phyloP scores from a whole-genome alignment of 1,140 invertebrate species.

The Drosophila bocqueti region DNA sequence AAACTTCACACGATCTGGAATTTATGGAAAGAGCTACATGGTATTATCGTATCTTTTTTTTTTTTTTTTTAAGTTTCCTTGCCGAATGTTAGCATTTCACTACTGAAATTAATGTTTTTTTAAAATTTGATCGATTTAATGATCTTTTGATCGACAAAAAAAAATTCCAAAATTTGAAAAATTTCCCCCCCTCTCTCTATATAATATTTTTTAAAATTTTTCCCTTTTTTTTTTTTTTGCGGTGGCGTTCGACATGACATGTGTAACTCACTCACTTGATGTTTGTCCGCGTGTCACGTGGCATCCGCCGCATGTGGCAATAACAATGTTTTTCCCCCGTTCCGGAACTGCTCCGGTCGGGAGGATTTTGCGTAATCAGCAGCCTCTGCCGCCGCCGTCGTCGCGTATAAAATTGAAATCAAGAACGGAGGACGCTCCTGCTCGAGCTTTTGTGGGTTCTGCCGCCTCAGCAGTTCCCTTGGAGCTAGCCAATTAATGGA shows the following conservation, averaged over 20 bases:
- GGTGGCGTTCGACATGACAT: constrained; percentile 43
- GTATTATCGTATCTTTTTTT: constrained; percentile 49
- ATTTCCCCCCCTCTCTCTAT: no score
- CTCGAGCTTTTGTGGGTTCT: constrained; percentile 36
- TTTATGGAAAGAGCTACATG: no score
- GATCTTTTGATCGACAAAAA: no score
- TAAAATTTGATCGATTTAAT: no score
- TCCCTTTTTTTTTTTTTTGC: no score
- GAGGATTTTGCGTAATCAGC: constrained; percentile 74
- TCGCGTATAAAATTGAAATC: constrained; percentile 57
- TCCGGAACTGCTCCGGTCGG: constrained; percentile 2
- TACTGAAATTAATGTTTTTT: no score
- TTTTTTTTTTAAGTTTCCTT: no score
- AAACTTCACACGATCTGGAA: no score
- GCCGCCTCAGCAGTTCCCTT: constrained; percentile 64
- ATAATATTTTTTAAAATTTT: no score
- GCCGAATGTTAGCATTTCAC: constrained; percentile 63
- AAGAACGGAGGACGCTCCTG: constrained; percentile 21
- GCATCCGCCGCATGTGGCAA: constrained; percentile 75
- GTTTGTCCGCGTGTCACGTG: constrained; percentile 78
- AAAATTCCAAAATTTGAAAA: no score
- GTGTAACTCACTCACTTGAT: constrained; percentile 62
- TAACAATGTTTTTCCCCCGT: constrained; percentile 36
- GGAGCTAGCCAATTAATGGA: constrained; percentile 65
- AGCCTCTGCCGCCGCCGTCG: constrained; percentile 17